phyloP scores from a whole-genome alignment of 2,113 vertebrate species.

The Dicaeum eximium region DNA sequence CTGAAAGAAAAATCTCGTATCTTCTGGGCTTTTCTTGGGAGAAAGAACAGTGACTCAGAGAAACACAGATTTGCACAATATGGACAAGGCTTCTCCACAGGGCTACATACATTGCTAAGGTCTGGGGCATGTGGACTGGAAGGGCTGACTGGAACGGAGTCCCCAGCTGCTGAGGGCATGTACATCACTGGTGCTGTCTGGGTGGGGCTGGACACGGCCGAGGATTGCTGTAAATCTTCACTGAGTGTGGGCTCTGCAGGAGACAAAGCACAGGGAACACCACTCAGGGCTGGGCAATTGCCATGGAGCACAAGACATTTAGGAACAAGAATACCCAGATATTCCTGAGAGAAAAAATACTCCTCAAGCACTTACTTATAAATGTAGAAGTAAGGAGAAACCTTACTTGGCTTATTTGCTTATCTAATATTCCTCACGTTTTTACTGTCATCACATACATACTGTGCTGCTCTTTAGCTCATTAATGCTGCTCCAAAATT shows the following conservation, averaged over 20 bases:
- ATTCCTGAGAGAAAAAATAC: neutral
- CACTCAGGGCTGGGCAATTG: neutral
- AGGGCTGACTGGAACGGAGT: constrained; percentile 78
- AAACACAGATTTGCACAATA: neutral
- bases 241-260: constrained; percentile 77
- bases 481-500: neutral
- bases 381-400: neutral
- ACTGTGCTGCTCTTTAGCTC: neutral
- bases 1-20: neutral
- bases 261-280: neutral
- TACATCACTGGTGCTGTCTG: constrained; percentile 77
- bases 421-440: neutral
- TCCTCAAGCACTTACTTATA: neutral
- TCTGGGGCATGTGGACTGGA: constrained; percentile 80
- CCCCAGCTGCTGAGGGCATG: constrained; percentile 76
- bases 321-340: neutral
- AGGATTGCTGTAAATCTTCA: constrained; percentile 82
- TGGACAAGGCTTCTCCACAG: neutral
- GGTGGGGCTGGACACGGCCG: constrained; percentile 83
- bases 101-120: constrained; percentile 77
- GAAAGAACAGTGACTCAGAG: neutral
- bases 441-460: neutral
- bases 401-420: neutral
- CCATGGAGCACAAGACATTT: neutral
- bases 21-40: neutral